Percentiles rank a stretch among this genome's conserved stretches.
These are phyloP conservation scores for Drosophila eugracilis DNA, from an alignment of 1,140 invertebrate species.

Conservation along the genomic window DNA sequence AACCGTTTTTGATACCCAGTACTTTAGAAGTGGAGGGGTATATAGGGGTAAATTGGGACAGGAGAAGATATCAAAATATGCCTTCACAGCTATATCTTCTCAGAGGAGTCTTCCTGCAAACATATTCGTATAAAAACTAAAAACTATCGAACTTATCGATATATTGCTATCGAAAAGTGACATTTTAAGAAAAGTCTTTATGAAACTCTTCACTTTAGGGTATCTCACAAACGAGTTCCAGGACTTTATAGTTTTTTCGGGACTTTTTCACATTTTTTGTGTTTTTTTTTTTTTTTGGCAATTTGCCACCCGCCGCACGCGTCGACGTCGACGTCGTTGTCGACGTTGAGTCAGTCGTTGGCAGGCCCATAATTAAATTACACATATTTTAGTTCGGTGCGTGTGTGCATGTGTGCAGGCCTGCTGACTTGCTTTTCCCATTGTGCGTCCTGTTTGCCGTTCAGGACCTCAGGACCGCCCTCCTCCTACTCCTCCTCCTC, in stretches of 20 bases:
- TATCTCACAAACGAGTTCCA: constrained; percentile 3
- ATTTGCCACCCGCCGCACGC: constrained; percentile 79
- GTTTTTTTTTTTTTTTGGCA: constrained; percentile 61
- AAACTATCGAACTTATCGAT: no score
- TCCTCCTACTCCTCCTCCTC: neutral
- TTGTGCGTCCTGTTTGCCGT: constrained; percentile 43
- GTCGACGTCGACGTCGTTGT: constrained; percentile 23
- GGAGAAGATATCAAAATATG: neutral
- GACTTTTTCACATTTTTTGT: constrained; percentile 20
- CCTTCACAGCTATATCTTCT: no score
- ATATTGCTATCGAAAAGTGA: no score
- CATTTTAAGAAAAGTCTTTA: neutral
- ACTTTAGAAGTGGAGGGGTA: constrained; percentile 1
- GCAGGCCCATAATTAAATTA: constrained; percentile 79
- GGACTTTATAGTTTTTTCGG: constrained; percentile 3
- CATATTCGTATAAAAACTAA: no score
- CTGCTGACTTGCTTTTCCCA: constrained; percentile 76
- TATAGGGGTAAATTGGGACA: neutral
- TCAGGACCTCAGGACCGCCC: constrained; percentile 48
- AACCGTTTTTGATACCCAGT: neutral
- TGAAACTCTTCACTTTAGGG: neutral
- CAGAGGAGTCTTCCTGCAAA: no score
- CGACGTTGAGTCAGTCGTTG: constrained; percentile 28
- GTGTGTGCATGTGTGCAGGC: constrained; percentile 51
- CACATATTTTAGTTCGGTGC: constrained; percentile 54